Conservation (phyloP, 2,113 vertebrate genomes). For the Glareola pratincola region DNA sequence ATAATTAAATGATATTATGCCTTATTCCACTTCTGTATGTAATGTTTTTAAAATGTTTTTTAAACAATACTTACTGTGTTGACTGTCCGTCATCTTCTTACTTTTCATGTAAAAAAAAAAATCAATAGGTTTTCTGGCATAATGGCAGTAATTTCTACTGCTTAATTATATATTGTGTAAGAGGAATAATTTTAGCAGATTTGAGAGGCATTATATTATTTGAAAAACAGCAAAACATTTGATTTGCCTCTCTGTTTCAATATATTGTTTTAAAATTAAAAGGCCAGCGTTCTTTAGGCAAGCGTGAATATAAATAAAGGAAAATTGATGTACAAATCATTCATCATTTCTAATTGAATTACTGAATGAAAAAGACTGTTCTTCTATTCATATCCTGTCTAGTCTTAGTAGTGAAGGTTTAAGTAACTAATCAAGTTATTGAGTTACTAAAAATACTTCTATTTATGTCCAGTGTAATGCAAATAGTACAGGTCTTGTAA, state of each 20-base stretch:
- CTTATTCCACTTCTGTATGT: background rate
- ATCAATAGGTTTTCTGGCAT: background rate
- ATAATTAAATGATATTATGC: background rate
- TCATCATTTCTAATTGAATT: background rate
- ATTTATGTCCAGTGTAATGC: background rate
- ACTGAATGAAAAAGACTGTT: background rate
- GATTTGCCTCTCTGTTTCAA: background rate
- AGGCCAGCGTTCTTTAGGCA: background rate
- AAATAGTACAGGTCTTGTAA: background rate
- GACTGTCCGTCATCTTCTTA: background rate
- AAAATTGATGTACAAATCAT: background rate
- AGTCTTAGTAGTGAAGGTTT: background rate
- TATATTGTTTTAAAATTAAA: background rate
- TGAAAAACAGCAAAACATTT: background rate
- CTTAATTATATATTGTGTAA: background rate
- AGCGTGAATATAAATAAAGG: background rate
- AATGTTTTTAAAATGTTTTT: background rate
- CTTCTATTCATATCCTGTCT: background rate
- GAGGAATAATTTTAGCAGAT: background rate
- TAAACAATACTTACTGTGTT: background rate
- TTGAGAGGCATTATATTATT: background rate
- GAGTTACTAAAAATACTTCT: background rate
- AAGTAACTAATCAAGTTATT: background rate
- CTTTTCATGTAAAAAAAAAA: background rate
- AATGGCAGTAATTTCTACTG: background rate